Evolutionary conservation across 2,888 invertebrate genomes (phyloP).

Genomic region (Nymphalis urticae): DNA sequence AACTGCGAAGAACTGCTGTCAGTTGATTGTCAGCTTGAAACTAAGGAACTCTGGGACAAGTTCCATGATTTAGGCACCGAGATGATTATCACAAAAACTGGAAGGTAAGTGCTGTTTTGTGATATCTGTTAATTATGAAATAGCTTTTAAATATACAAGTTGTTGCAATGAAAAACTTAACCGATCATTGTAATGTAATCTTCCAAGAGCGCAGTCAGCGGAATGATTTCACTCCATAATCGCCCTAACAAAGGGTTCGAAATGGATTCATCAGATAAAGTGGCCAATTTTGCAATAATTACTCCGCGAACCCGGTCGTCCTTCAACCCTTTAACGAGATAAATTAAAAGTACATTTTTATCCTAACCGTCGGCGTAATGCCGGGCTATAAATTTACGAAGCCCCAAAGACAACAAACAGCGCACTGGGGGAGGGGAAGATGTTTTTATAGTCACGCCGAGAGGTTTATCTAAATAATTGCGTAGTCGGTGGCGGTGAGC

Average conservation of each 20-base stretch:
- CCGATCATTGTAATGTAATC: slow-evolving; percentile 57
- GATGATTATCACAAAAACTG: slow-evolving; percentile 99
- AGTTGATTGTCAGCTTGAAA: slow-evolving; percentile 95
- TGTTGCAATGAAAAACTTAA: slow-evolving; percentile 12
- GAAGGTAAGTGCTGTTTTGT: slow-evolving; percentile 85
- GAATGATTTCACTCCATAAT: slow-evolving; percentile 75
- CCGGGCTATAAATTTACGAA: slow-evolving; percentile 77
- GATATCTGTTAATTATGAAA: neutral
- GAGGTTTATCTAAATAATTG: slow-evolving; percentile 82
- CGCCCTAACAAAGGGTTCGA: slow-evolving; percentile 66
- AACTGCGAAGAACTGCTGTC: slow-evolving; percentile 91
- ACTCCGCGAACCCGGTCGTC: slow-evolving; percentile 78
- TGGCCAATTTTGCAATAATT: slow-evolving; percentile 81
- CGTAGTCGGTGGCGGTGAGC: slow-evolving; percentile 79
- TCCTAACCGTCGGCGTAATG: slow-evolving; percentile 77
- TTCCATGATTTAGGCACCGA: slow-evolving; percentile 97
- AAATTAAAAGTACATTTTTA: slow-evolving; percentile 82
- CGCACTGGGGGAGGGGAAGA: slow-evolving; percentile 72
- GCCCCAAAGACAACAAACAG: slow-evolving; percentile 80
- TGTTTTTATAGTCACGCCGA: slow-evolving; percentile 81
- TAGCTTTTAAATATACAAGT: neutral
- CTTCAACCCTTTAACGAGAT: slow-evolving; percentile 82
- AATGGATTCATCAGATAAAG: slow-evolving; percentile 81
- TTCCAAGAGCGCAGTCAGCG: slow-evolving; percentile 72
- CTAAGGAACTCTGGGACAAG: slow-evolving; percentile 98